A percentile compares a stretch with the other conserved stretches of the same genome.
Conservation (phyloP, 2,888 invertebrate species). For the Zootermopsis nevadensis region DNA sequence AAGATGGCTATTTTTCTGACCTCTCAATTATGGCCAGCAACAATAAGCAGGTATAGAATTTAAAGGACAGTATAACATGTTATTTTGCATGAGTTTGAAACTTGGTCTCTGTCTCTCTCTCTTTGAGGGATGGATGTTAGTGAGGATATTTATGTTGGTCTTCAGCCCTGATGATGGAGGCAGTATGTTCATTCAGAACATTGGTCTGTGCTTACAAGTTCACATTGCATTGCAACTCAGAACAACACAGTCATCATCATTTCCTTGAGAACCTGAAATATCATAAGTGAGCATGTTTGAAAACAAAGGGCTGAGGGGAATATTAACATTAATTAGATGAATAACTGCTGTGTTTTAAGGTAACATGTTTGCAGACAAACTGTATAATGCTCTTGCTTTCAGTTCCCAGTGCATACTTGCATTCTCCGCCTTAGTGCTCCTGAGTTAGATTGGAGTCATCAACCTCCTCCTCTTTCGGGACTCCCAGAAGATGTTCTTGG, state of each 20-base stretch:
- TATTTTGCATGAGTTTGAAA: background rate
- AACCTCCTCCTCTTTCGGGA: slow-evolving; percentile 68
- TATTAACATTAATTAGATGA: no score
- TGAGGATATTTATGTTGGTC: no score
- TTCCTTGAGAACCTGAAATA: no score
- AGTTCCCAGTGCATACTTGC: slow-evolving; percentile 69
- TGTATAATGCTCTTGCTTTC: slow-evolving; percentile 26
- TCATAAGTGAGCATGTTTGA: no score
- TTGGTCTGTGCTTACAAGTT: no score
- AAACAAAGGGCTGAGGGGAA: no score
- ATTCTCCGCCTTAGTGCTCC: slow-evolving; percentile 69
- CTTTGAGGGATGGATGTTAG: background rate
- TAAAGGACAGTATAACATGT: background rate
- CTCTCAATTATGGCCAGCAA: slow-evolving; percentile 66
- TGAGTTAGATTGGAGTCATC: slow-evolving; percentile 68
- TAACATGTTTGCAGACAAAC: no score
- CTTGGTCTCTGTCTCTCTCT: background rate
- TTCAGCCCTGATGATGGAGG: no score
- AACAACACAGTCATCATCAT: no score
- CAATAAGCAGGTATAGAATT: slow-evolving; percentile 64
- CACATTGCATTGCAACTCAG: no score
- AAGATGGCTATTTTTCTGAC: slow-evolving; percentile 75
- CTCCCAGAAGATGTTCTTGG: slow-evolving; percentile 72
- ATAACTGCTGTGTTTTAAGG: no score
- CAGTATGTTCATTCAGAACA: no score